Evolutionary conservation across 2,888 invertebrate genomes (phyloP), one percentile per base, ranked within the genome.

Genomic region (Orgyia antiqua): DNA sequence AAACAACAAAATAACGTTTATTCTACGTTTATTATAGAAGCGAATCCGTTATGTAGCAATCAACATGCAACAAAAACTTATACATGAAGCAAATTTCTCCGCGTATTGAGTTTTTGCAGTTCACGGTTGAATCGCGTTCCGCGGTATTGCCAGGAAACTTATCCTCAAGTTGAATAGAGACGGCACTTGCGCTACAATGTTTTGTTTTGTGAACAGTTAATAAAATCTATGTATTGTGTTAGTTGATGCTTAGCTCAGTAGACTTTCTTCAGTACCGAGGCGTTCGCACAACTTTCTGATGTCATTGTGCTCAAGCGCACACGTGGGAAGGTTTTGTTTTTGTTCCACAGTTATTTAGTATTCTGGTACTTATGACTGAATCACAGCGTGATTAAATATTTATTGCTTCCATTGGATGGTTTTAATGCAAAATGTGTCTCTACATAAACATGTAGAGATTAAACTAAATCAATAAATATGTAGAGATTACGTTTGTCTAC

Each of bases 201-300:
- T 39, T 29, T 44, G 45, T 51, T 50, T 39, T 42, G 57, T 50
- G 37, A 41, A 37, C 47, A 39, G 38, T 50, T 50, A 33, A 50
- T 42, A 39, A 48, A 44, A 54, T 10, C 11, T 5, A 23, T 6
- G 10, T 46, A 20, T 41, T 41, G 27, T 10, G 28, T 36, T 36
- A 28, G 39, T 42, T 29, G 34, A 10, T 38, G 41, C 35, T 44
- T 52, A 51, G 51, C 9, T 52, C 56, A 51, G 57, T 58, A 57
- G 66, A 69, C 75, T 78, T 75, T 75, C 75, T 61, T 71, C 59
- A 55, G 51, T 55, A 53, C 53, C 51, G 51, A 46, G 40, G 45
- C 52, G 60, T 74, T 73, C 76, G 67, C 78, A 66, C 69, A 70
- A 74, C 77, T 79, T 77, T 79, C 77, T 69, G 77, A 67, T 54